These are phyloP conservation scores for Oncorhynchus clarkii DNA, from an alignment of 2,113 vertebrate species.

Conservation along the genomic window DNA sequence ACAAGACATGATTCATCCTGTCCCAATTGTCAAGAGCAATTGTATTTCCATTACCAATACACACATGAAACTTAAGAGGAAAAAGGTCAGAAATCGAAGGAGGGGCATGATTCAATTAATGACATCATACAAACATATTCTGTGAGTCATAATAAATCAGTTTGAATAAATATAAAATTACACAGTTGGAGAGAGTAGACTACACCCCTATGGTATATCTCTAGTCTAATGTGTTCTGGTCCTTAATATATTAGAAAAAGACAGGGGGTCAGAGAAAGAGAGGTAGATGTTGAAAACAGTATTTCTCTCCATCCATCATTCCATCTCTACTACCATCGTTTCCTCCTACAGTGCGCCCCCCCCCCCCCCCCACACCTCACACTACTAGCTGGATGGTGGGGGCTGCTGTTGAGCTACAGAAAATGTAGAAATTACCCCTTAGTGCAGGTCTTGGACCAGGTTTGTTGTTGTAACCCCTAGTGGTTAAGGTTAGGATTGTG, in stretches of 20 bases:
- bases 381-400: conserved; percentile 1
- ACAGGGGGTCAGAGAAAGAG: not conserved
- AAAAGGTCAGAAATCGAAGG: not conserved
- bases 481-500: not conserved
- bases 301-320: not conserved
- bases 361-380: not conserved
- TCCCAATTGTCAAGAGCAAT: not conserved
- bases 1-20: not conserved
- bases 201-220: conserved; percentile 4
- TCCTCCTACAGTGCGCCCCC: conserved; percentile 16
- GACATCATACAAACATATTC: not conserved
- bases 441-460: conserved; percentile 4
- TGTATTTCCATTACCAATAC: not conserved
- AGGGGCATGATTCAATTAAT: no score
- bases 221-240: not conserved
- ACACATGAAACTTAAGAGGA: not conserved
- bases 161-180: conserved; percentile 18
- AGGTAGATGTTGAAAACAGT: not conserved
- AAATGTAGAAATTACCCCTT: not conserved
- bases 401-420: not conserved
- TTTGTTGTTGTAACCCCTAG: conserved; percentile 5
- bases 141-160: not conserved
- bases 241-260: not conserved
- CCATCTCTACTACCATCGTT: not conserved
- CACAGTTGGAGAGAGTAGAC: conserved; percentile 2